These are phyloP conservation scores for Chauna torquata DNA, from an alignment of 2,113 vertebrate genomes.

Conservation along the genomic window DNA sequence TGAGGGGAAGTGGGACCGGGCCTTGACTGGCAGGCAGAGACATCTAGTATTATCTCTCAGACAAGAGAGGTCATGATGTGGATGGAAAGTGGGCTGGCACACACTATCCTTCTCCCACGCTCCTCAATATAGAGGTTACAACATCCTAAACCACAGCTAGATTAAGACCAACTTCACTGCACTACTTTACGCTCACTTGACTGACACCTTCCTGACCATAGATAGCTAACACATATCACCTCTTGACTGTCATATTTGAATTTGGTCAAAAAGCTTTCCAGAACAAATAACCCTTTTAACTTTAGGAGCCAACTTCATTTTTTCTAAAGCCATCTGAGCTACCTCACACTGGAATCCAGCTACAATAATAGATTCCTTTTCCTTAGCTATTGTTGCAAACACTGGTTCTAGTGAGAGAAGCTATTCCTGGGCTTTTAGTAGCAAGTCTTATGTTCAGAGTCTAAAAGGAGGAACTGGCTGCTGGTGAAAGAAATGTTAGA, in stretches of 20 bases:
- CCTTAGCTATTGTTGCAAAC: conserved; percentile 53
- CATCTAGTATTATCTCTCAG: not conserved
- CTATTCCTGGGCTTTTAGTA: conserved; percentile 42
- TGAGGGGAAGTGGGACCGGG: not conserved
- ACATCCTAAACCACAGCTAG: not conserved
- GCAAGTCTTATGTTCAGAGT: conserved; percentile 22
- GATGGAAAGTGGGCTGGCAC: not conserved
- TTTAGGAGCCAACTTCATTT: not conserved
- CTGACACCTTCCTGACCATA: not conserved
- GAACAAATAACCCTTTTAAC: not conserved
- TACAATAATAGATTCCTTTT: conserved; percentile 23
- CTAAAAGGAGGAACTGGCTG: conserved; percentile 24
- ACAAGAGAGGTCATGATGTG: not conserved
- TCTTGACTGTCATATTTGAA: not conserved
- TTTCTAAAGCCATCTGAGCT: not conserved
- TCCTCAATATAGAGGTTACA: not conserved
- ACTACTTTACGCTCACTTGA: not conserved
- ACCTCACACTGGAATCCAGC: not conserved
- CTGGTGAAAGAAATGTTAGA: not conserved
- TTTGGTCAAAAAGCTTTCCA: not conserved
- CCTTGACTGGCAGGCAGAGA: not conserved
- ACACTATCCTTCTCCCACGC: not conserved
- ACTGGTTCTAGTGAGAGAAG: conserved; percentile 1
- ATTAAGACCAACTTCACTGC: not conserved
- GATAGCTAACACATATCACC: not conserved